phyloP scores from a whole-genome alignment of 2,888 invertebrate species.

The Conops quadrifasciatus region DNA sequence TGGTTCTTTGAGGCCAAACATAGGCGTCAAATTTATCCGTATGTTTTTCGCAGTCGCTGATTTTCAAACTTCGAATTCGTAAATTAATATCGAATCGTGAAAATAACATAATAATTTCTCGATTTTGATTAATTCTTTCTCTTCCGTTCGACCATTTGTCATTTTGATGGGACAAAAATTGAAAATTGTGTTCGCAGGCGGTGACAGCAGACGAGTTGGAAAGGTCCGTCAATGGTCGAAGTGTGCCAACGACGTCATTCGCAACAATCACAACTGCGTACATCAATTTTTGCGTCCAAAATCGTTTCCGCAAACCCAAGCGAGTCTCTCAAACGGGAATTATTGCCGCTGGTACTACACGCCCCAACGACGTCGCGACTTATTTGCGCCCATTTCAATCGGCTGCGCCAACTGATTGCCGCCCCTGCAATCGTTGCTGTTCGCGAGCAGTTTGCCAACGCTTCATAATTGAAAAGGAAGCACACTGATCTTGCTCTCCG shows the following conservation, averaged over 20 bases:
- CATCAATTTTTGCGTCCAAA: not conserved
- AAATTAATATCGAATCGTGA: too few relatives aligned
- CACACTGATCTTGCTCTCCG: constrained; percentile 31
- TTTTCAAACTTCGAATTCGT: too few relatives aligned
- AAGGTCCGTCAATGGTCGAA: not conserved
- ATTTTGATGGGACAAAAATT: too few relatives aligned
- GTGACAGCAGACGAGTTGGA: too few relatives aligned
- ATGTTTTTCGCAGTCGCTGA: too few relatives aligned
- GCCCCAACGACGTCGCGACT: not conserved
- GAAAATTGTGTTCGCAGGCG: too few relatives aligned
- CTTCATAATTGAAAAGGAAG: constrained; percentile 43
- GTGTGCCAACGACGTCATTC: constrained; percentile 24
- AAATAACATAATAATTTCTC: too few relatives aligned
- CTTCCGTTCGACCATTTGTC: too few relatives aligned
- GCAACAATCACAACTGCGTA: not conserved
- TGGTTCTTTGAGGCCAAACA: too few relatives aligned
- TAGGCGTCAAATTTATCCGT: too few relatives aligned
- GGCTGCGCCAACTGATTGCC: constrained; percentile 35
- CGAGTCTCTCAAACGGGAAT: constrained; percentile 12
- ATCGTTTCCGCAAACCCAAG: constrained; percentile 11
- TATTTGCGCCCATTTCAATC: constrained; percentile 26
- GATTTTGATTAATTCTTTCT: too few relatives aligned
- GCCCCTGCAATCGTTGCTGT: constrained; percentile 28
- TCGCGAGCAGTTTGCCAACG: constrained; percentile 40
- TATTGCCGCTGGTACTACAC: constrained; percentile 3